A percentile compares a stretch with the other conserved stretches of the same genome.
These are phyloP conservation scores for Podargus strigoides DNA, from an alignment of 2,797 vertebrate genomes.

Conservation along the genomic window DNA sequence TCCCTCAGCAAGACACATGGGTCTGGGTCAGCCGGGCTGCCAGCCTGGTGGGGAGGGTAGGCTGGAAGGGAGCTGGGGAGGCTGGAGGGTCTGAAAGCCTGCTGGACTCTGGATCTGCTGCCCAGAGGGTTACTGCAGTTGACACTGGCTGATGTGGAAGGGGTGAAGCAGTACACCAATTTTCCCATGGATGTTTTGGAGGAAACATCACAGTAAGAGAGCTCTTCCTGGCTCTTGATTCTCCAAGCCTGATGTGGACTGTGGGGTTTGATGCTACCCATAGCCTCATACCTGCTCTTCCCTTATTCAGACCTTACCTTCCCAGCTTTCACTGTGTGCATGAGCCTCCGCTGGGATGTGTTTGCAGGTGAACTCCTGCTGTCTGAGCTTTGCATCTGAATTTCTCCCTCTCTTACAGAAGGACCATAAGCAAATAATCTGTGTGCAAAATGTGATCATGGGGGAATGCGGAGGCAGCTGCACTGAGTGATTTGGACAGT, in stretches of 20 bases:
- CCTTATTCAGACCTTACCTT: background rate
- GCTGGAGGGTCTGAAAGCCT: background rate
- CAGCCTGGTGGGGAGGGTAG: background rate
- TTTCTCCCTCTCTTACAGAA: background rate
- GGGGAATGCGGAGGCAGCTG: background rate
- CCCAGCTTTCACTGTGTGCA: fast-evolving
- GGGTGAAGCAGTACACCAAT: background rate
- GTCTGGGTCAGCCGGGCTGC: background rate
- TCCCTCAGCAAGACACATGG: background rate
- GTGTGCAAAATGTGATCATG: conserved; percentile 9
- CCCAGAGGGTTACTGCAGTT: background rate
- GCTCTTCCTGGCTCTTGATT: background rate
- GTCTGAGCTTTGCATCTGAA: background rate
- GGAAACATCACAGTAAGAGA: background rate
- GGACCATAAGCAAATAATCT: background rate
- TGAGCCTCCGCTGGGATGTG: background rate
- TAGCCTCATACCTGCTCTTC: background rate
- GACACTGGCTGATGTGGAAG: background rate
- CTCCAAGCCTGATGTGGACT: background rate
- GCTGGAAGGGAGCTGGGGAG: background rate
- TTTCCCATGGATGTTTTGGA: background rate
- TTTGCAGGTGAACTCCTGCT: background rate
- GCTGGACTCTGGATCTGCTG: background rate
- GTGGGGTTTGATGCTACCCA: background rate
- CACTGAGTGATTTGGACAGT: background rate